phyloP scores from a whole-genome alignment of 1,140 invertebrate species.

The Acyrthosiphon pisum region DNA sequence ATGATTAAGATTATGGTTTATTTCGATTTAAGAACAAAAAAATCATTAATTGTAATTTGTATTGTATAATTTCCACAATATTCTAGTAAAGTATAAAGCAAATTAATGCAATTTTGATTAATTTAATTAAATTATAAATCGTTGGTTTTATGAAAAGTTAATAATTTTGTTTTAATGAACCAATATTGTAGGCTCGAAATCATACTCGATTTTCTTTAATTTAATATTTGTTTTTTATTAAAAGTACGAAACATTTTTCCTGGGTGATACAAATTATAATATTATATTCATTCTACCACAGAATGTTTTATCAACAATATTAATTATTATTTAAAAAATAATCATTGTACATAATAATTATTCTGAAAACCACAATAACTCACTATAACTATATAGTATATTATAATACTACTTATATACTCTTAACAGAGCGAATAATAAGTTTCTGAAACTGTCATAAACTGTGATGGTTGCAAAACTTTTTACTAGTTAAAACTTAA shows the following conservation, averaged over 20 bases:
- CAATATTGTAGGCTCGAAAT: neutral
- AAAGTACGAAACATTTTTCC: neutral
- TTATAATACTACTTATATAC: neutral
- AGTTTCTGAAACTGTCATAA: neutral
- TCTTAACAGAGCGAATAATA: neutral
- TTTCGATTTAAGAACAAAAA: too few relatives aligned
- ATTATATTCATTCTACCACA: too few relatives aligned
- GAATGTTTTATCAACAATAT: neutral
- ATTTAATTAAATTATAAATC: neutral
- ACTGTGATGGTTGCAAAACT: neutral
- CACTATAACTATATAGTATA: neutral
- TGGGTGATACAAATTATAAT: too few relatives aligned
- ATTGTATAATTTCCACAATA: too few relatives aligned
- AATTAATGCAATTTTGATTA: neutral
- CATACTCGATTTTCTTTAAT: neutral
- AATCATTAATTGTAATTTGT: too few relatives aligned
- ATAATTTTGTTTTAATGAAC: neutral
- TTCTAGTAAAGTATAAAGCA: neutral
- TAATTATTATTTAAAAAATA: neutral
- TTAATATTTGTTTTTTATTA: neutral
- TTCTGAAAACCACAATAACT: neutral
- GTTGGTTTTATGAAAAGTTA: neutral
- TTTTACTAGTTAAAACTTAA: neutral
- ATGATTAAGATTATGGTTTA: too few relatives aligned
- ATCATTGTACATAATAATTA: neutral